Evolutionary conservation across 2,888 invertebrate genomes (phyloP).

Genomic region (Dasypogon diadema): DNA sequence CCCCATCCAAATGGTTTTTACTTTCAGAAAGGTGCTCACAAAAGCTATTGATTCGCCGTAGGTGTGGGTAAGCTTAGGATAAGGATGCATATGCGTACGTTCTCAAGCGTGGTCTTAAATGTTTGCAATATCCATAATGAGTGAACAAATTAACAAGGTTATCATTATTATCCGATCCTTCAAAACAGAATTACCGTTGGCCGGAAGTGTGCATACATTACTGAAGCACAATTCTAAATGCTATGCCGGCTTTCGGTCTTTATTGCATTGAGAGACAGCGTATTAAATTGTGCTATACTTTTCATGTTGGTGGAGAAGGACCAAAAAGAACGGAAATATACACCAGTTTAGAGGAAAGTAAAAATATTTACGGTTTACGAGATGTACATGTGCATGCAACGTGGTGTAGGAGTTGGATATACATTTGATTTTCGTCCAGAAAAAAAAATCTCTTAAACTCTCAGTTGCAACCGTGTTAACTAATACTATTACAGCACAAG

Average conservation of each 20-base stretch:
- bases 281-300: not conserved
- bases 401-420: not conserved
- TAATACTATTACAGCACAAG: slow-evolving; percentile 2
- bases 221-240: slow-evolving; percentile 13
- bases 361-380: not conserved
- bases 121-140: slow-evolving; percentile 11
- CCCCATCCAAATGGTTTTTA: too few species aligned
- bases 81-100: too few species aligned
- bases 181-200: slow-evolving; percentile 27
- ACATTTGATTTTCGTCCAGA: slow-evolving; percentile 9
- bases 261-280: not conserved
- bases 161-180: slow-evolving; percentile 12
- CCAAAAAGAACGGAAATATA: slow-evolving; percentile 1
- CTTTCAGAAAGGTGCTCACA: too few species aligned
- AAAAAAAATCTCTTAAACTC: slow-evolving; percentile 37
- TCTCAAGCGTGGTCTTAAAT: not conserved
- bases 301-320: not conserved
- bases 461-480: slow-evolving; percentile 31
- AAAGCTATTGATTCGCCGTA: not conserved
- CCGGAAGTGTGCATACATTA: slow-evolving; percentile 32
- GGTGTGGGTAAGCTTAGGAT: not conserved
- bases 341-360: not conserved
- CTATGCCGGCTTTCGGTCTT: not conserved
- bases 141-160: slow-evolving; percentile 37
- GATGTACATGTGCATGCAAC: slow-evolving; percentile 1